A percentile compares a stretch with the other conserved stretches of the same genome.
Evolutionary conservation across 2,888 invertebrate species (phyloP).

Genomic region (Acanthosepion esculentum): DNA sequence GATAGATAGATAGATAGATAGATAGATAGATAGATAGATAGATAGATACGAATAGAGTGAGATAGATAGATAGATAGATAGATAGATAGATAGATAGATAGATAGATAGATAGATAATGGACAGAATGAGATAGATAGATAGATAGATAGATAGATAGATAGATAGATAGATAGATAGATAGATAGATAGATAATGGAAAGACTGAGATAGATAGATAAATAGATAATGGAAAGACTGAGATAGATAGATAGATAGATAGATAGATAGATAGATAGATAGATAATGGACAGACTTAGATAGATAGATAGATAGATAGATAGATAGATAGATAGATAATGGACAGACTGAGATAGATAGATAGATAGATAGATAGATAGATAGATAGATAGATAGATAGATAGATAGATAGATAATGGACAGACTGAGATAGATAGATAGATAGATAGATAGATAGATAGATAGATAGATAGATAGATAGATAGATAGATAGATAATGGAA

Average conservation of each 20-base stretch:
- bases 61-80: not conserved
- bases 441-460: no score
- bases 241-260: no score
- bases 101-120: slow-evolving; percentile 13
- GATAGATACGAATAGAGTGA: not conserved
- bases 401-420: no score
- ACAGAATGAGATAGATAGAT: no score
- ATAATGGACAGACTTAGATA: not conserved
- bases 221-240: no score
- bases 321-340: not conserved
- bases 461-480: no score
- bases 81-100: not conserved
- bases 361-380: no score
- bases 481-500: no score
- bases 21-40: not conserved
- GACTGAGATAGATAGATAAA: not conserved
- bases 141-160: not conserved
- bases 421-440: not conserved
- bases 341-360: no score
- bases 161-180: not conserved
- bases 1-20: not conserved
- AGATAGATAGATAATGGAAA: not conserved
- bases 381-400: no score
- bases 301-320: not conserved
- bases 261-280: not conserved